Percentiles rank a stretch among this genome's conserved stretches.
phyloP scores from a whole-genome alignment of 1,140 invertebrate genomes.

The Drosophila murphyi region DNA sequence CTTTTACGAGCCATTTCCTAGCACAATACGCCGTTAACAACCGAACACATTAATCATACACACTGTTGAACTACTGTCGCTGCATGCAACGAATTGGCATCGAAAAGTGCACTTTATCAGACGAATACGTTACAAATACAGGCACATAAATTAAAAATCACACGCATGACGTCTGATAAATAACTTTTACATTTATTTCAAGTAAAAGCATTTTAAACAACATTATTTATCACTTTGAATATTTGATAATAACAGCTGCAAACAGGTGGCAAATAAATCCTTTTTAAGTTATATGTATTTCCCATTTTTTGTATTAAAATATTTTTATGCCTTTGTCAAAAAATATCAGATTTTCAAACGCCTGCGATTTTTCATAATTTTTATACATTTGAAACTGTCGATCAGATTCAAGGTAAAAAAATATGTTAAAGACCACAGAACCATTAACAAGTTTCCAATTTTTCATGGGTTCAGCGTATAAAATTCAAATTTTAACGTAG shows the following conservation, averaged over 20 bases:
- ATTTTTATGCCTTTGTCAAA: too few species aligned
- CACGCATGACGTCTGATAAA: not conserved
- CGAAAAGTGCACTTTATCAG: conserved; percentile 7
- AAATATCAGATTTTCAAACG: too few species aligned
- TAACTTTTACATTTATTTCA: not conserved
- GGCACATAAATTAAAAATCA: not conserved
- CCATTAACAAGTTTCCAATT: too few species aligned
- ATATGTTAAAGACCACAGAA: too few species aligned
- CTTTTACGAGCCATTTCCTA: conserved; percentile 32
- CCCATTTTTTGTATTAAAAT: too few species aligned
- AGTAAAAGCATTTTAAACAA: not conserved
- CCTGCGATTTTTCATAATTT: too few species aligned
- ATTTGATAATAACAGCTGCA: not conserved
- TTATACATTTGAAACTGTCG: too few species aligned
- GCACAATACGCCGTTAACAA: not conserved
- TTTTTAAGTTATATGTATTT: too few species aligned
- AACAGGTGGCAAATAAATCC: not conserved
- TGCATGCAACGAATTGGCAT: conserved; percentile 49
- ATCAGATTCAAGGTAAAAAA: too few species aligned
- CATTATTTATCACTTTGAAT: not conserved
- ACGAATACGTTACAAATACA: not conserved
- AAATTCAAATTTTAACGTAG: too few species aligned
- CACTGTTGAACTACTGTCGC: conserved; percentile 37
- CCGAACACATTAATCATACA: conserved; percentile 60
- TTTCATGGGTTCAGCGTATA: too few species aligned